Evolutionary conservation across 2,797 vertebrate species (phyloP).

Genomic region (Zalophus californianus): DNA sequence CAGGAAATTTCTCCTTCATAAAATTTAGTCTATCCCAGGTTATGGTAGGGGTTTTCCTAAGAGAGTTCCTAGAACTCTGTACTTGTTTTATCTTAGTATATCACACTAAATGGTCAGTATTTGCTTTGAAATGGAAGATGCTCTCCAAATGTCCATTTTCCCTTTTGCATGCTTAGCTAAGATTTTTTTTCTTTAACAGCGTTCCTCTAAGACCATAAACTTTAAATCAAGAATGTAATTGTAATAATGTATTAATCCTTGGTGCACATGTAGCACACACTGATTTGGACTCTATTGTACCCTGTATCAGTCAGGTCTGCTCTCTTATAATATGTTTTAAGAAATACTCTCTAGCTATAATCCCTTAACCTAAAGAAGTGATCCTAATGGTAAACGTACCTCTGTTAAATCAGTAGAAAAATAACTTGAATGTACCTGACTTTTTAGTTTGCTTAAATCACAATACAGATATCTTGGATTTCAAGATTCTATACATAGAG

Average conservation of each 20-base stretch:
- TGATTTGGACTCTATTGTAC: background rate
- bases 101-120: background rate
- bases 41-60: background rate
- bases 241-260: background rate
- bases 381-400: background rate
- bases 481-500: background rate
- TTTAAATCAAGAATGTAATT: background rate
- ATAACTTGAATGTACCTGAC: background rate
- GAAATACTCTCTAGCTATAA: background rate
- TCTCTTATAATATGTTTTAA: background rate
- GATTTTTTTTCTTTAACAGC: background rate
- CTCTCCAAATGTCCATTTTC: background rate
- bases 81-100: background rate
- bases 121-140: background rate
- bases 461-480: background rate
- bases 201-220: background rate
- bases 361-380: background rate
- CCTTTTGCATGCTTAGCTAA: background rate
- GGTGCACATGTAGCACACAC: background rate
- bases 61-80: background rate
- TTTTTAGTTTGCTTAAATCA: background rate
- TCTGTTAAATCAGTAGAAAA: background rate
- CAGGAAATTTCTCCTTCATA: background rate
- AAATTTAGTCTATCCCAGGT: background rate
- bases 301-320: background rate